Evolutionary conservation across 2,888 invertebrate genomes (phyloP), one percentile per base, ranked within the genome.

Genomic region (Pyrrhosoma nymphula): DNA sequence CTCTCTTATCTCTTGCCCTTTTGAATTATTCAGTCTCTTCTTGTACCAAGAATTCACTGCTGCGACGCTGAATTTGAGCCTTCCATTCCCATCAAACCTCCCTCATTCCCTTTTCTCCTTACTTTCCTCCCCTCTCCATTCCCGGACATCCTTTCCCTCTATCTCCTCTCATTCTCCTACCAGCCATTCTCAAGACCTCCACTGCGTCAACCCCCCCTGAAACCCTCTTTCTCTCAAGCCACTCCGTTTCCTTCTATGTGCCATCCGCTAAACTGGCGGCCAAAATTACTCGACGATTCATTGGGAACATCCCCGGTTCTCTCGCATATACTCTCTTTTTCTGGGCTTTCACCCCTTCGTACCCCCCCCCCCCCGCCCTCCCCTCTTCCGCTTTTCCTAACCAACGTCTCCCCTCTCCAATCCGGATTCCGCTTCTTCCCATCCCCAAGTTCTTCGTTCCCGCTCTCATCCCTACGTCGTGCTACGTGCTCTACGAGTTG

Each of bases 1-100:
- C 69, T 26, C 69, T 69, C 69, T 69, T 69, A 26, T 82, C 82
- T 82, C 82, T 82, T 82, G 82, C 35, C 82, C 82, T 82, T 39
- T 93, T 63, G 93, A 63, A 93, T 93, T 93, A 93, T 93, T 93
- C 93, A 93, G 93, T 93, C 93, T 93, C 93, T 93, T 69, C 63
- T 60, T 91, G 91, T 69, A 69, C 91, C 91, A 39, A 93, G 93
- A 93, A 93, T 69, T 47, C 93, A 47, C 47, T 47, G 39, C 47
- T 82, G 4, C 82, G 82, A 26, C 30, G 14, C 82, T 82, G 82
- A 82, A 82, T 82, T 82, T 82, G 30, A 82, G 26, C 82, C 35
- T 16, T 18, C 30, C 14, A 3, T 18, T 26, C 35, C 35, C 82
- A 8, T 26, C n/a, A 23, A 23, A 26, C 18, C 82, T 35, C 16